Conservation (phyloP, 2,797 vertebrate genomes). For the Chaetophractus vellerosus region DNA sequence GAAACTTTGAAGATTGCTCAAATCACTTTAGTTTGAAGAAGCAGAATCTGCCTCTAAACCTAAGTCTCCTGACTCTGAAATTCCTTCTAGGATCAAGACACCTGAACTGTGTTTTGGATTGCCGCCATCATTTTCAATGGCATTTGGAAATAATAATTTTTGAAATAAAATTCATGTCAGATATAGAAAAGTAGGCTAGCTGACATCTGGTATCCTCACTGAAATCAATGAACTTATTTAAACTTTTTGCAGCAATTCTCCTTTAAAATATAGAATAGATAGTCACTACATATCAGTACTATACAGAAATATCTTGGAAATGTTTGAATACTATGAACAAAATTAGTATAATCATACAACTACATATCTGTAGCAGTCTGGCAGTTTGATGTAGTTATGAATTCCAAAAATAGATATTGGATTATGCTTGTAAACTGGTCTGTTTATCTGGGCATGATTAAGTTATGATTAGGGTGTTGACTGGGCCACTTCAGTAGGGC, state of each 20-base stretch:
- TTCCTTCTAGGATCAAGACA: background rate
- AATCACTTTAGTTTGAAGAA: background rate
- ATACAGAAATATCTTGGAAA: background rate
- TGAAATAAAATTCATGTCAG: conserved; percentile 9
- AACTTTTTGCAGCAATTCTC: background rate
- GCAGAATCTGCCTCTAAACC: background rate
- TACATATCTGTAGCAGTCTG: too few species aligned
- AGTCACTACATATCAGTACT: background rate
- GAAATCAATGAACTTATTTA: background rate
- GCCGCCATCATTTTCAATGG: background rate
- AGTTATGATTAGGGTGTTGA: too few species aligned
- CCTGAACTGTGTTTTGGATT: background rate
- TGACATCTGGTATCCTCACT: background rate
- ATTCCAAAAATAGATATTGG: too few species aligned
- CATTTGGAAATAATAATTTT: conserved; percentile 24
- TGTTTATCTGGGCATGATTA: too few species aligned
- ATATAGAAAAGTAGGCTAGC: background rate
- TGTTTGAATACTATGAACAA: background rate
- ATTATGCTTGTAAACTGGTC: too few species aligned
- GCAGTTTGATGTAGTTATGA: too few species aligned
- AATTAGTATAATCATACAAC: background rate
- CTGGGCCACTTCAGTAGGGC: too few species aligned
- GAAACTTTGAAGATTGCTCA: background rate
- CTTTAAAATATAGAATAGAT: background rate
- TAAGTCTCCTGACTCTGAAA: background rate